phyloP scores from a whole-genome alignment of 2,797 vertebrate species.

The Chelonia mydas region DNA sequence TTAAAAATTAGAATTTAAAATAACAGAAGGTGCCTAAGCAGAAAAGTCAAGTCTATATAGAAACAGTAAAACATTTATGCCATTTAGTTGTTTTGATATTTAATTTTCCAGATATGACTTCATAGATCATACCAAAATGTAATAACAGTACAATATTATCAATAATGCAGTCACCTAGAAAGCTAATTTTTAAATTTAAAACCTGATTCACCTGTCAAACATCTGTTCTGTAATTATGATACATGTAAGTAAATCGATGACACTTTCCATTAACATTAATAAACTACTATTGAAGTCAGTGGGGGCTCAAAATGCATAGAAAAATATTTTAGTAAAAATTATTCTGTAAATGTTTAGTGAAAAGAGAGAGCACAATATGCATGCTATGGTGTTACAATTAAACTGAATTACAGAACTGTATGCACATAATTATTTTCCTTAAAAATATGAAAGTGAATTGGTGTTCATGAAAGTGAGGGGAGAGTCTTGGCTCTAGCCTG shows the following conservation, averaged over 20 bases:
- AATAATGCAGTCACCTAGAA: constrained; percentile 35
- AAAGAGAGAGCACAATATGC: constrained; percentile 33
- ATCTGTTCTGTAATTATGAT: constrained; percentile 16
- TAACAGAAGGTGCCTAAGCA: background rate
- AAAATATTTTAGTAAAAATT: background rate
- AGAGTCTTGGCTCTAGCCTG: background rate
- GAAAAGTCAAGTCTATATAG: background rate
- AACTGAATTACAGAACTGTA: constrained; percentile 28
- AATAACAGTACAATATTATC: constrained; percentile 28
- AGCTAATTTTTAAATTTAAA: constrained; percentile 28
- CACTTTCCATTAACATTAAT: constrained; percentile 48
- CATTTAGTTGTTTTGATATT: background rate
- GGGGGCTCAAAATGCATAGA: background rate
- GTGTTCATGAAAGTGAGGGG: background rate
- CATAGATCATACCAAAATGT: constrained; percentile 7
- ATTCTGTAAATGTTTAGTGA: constrained; percentile 17
- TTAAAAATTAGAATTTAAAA: constrained; percentile 29
- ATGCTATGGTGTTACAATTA: background rate
- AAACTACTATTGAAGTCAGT: constrained; percentile 53
- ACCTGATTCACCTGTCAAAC: constrained; percentile 17
- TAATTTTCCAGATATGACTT: constrained; percentile 42
- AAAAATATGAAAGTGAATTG: background rate
- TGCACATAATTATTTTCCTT: constrained; percentile 44
- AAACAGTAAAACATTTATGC: constrained; percentile 1
- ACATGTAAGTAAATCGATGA: constrained; percentile 32